These are phyloP conservation scores for Malacoraja senta DNA, from an alignment of 2,797 vertebrate genomes.

Conservation along the genomic window DNA sequence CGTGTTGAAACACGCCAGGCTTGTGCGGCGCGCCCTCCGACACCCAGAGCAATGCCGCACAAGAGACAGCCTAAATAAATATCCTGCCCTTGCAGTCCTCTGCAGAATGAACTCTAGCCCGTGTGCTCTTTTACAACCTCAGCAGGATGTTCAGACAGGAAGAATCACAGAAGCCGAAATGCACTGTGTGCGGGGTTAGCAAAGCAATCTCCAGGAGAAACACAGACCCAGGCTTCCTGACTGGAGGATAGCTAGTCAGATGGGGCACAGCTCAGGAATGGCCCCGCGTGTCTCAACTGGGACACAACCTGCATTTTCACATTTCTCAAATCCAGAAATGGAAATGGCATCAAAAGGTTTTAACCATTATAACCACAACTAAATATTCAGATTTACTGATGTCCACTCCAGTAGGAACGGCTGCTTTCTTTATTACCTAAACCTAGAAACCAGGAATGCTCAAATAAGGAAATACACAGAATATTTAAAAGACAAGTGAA, in stretches of 20 bases:
- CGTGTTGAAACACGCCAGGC: background rate
- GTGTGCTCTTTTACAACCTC: background rate
- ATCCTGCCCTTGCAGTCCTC: background rate
- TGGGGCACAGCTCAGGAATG: background rate
- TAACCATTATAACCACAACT: too few species aligned
- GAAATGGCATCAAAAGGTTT: too few species aligned
- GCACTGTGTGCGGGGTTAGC: background rate
- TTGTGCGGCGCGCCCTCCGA: background rate
- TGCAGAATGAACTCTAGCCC: background rate
- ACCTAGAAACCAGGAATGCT: too few species aligned
- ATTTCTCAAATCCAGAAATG: background rate
- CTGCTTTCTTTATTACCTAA: too few species aligned
- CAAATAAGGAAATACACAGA: too few species aligned
- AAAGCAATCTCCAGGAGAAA: background rate
- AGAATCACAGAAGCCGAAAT: background rate
- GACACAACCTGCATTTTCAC: background rate
- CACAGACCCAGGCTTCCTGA: background rate
- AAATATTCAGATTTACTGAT: too few species aligned
- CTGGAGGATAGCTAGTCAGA: background rate
- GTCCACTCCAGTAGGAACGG: too few species aligned
- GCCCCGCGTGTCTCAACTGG: background rate
- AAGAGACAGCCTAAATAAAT: background rate
- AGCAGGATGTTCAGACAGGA: background rate
- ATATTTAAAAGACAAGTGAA: too few species aligned
- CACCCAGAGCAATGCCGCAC: background rate